These are phyloP conservation scores for Drosophila parvula DNA, from an alignment of 1,140 invertebrate species.

Conservation along the genomic window DNA sequence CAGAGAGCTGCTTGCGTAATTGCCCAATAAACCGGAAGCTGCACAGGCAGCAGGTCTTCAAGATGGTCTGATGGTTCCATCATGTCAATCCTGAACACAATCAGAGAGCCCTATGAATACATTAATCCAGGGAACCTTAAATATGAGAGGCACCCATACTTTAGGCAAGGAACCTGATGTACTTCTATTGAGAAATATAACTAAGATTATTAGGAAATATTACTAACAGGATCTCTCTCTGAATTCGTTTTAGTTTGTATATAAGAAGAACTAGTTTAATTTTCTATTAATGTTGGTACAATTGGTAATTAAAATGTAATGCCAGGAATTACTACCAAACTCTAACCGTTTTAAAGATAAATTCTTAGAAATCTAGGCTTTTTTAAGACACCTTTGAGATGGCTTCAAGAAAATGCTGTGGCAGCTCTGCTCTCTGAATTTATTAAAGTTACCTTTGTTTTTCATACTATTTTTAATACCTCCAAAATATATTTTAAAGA, in stretches of 20 bases:
- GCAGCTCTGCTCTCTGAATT: neutral
- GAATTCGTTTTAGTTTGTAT: too few species aligned
- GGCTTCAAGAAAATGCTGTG: too few species aligned
- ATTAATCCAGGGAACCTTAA: slow-evolving; percentile 2
- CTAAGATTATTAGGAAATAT: too few species aligned
- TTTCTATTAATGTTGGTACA: too few species aligned
- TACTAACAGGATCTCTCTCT: too few species aligned
- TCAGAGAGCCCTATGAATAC: slow-evolving; percentile 11
- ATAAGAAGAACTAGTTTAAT: too few species aligned
- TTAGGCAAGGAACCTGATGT: neutral
- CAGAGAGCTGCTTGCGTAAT: slow-evolving; percentile 71
- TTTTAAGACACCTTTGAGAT: too few species aligned
- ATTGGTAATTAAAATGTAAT: too few species aligned
- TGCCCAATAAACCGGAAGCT: slow-evolving; percentile 76
- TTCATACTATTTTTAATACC: neutral
- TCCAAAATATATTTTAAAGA: neutral
- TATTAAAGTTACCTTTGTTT: neutral
- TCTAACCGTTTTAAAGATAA: too few species aligned
- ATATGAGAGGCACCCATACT: neutral
- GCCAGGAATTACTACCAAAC: too few species aligned
- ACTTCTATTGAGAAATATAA: neutral
- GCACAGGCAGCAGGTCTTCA: slow-evolving; percentile 14
- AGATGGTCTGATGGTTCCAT: slow-evolving; percentile 1
- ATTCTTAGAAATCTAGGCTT: too few species aligned
- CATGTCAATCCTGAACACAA: neutral